A percentile compares a stretch with the other conserved stretches of the same genome.
These are phyloP conservation scores for Hyphantria cunea DNA, from an alignment of 1,140 invertebrate species.

Conservation along the genomic window DNA sequence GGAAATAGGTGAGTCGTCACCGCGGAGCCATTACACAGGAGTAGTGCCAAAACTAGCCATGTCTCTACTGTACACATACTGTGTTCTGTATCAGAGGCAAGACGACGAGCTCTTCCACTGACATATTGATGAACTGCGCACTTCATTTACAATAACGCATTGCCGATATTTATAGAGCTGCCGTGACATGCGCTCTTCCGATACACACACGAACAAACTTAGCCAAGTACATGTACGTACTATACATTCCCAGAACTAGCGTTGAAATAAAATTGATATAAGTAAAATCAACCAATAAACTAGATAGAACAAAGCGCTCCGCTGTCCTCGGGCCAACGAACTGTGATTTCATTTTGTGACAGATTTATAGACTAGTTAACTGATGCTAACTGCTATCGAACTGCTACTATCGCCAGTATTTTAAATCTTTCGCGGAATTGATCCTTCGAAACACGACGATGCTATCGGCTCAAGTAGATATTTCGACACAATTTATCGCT, in stretches of 20 bases:
- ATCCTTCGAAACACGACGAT: conserved; percentile 3
- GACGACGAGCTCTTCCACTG: conserved; percentile 15
- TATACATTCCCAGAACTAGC: conserved; percentile 16
- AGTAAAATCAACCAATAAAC: conserved; percentile 23
- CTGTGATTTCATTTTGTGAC: conserved; percentile 47
- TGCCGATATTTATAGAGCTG: conserved; percentile 33
- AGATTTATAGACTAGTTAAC: conserved; percentile 57
- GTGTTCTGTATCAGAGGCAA: neutral
- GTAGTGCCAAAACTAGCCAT: neutral
- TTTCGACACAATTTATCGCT: conserved; percentile 6
- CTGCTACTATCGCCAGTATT: conserved; percentile 22
- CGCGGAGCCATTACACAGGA: conserved; percentile 14
- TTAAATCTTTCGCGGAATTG: conserved; percentile 50
- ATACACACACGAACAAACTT: conserved; percentile 3
- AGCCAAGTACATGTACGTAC: neutral
- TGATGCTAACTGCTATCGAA: conserved; percentile 36
- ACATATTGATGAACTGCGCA: conserved; percentile 40
- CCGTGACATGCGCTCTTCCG: conserved; percentile 1
- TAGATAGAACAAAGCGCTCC: conserved; percentile 26
- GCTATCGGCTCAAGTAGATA: conserved; percentile 6
- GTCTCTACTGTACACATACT: neutral
- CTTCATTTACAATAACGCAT: conserved; percentile 31
- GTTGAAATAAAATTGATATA: conserved; percentile 15
- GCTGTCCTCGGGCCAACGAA: conserved; percentile 41
- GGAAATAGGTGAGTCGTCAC: conserved; percentile 7